phyloP scores from a whole-genome alignment of 2,888 invertebrate species.

The Andrena trimmerana region DNA sequence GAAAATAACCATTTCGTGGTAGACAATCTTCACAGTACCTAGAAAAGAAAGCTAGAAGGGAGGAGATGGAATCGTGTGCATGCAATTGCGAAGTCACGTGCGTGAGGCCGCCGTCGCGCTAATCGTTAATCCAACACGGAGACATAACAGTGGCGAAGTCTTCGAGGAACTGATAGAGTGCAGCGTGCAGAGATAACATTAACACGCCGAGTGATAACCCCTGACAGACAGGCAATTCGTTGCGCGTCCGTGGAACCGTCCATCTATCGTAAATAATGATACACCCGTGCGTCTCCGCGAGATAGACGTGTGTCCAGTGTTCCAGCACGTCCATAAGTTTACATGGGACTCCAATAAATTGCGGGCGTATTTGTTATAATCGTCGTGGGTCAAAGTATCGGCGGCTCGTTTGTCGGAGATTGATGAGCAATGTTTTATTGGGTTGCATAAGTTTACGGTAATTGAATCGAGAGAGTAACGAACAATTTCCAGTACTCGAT shows the following conservation, averaged over 20 bases:
- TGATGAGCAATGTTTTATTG: neutral
- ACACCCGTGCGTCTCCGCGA: neutral
- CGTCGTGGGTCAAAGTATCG: neutral
- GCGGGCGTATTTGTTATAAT: neutral
- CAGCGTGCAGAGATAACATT: slow-evolving; percentile 53
- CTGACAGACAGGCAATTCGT: slow-evolving; percentile 48
- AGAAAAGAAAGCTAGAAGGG: neutral
- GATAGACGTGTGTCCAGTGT: slow-evolving; percentile 17
- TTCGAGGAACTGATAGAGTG: slow-evolving; percentile 66
- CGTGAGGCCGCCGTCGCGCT: slow-evolving; percentile 17
- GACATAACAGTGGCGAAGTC: slow-evolving; percentile 66
- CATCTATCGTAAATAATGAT: slow-evolving; percentile 52
- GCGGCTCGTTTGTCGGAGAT: neutral
- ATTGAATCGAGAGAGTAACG: too few relatives aligned
- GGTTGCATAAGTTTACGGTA: slow-evolving; percentile 1
- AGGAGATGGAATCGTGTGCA: neutral
- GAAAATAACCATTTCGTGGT: too few relatives aligned
- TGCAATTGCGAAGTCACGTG: slow-evolving; percentile 52
- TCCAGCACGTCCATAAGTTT: neutral
- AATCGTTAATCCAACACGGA: slow-evolving; percentile 62
- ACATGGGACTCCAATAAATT: neutral
- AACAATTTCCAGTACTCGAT: too few relatives aligned
- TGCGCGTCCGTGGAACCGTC: slow-evolving; percentile 30
- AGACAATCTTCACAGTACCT: too few relatives aligned
- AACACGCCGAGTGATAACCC: slow-evolving; percentile 64